phyloP scores from a whole-genome alignment of 2,888 invertebrate genomes.

The Cephus pygmeus region DNA sequence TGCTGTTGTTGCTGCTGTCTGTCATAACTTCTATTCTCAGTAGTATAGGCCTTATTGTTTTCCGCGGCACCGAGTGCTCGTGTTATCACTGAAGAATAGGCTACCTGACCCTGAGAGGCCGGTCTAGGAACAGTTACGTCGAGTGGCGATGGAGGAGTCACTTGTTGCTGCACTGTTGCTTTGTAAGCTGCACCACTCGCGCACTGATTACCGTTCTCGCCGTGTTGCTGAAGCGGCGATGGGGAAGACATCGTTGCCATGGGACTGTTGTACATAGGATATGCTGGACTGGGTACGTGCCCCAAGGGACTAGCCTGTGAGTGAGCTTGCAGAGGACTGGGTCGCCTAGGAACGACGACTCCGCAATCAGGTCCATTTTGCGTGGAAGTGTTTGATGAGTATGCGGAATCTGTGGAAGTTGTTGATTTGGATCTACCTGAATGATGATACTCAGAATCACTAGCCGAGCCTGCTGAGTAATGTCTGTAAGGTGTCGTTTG shows the following conservation, averaged over 20 bases:
- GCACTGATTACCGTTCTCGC: constrained; percentile 61
- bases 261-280: constrained; percentile 87
- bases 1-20: constrained; percentile 59
- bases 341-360: constrained; percentile 75
- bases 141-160: constrained; percentile 76
- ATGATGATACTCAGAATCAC: constrained; percentile 73
- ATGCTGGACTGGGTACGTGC: constrained; percentile 82
- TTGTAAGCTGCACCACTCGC: constrained; percentile 50
- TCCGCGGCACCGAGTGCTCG: constrained; percentile 77
- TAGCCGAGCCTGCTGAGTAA: constrained; percentile 73
- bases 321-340: constrained; percentile 76
- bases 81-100: constrained; percentile 86
- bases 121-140: constrained; percentile 77
- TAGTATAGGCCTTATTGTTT: constrained; percentile 57
- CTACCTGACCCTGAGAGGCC: constrained; percentile 74
- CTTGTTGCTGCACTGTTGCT: constrained; percentile 43
- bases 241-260: constrained; percentile 82
- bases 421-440: constrained; percentile 71
- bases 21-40: constrained; percentile 55
- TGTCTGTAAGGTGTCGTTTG: constrained; percentile 71
- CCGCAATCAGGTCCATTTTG: constrained; percentile 76
- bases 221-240: constrained; percentile 71
- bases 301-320: constrained; percentile 80
- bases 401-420: constrained; percentile 73
- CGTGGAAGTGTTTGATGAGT: constrained; percentile 71